These are phyloP conservation scores for Conger conger DNA, from an alignment of 2,113 vertebrate species.

Conservation along the genomic window DNA sequence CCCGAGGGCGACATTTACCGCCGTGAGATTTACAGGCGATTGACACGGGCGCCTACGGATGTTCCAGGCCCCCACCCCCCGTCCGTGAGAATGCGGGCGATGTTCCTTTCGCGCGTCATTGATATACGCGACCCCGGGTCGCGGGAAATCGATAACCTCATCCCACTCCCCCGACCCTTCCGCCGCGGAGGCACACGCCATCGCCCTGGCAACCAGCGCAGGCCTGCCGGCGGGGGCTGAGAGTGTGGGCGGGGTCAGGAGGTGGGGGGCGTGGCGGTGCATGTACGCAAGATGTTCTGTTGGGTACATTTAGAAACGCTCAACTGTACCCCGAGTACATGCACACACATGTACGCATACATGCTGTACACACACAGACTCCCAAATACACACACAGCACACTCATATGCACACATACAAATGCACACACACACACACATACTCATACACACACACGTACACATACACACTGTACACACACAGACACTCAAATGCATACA, in stretches of 20 bases:
- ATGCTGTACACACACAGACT: background rate
- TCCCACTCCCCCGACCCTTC: background rate
- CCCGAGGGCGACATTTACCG: background rate
- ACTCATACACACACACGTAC: background rate
- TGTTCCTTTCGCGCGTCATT: background rate
- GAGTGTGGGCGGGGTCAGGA: background rate
- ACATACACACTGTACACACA: conserved; percentile 8
- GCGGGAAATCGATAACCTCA: background rate
- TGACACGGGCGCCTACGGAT: no score
- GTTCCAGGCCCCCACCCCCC: no score
- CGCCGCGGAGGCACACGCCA: background rate
- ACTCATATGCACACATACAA: background rate
- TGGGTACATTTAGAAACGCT: no score
- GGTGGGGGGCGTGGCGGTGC: no score
- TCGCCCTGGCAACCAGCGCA: background rate
- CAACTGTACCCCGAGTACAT: background rate
- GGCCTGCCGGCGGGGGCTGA: no score
- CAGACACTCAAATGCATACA: background rate
- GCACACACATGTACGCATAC: background rate
- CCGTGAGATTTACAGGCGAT: background rate
- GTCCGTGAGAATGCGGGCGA: no score
- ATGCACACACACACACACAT: background rate
- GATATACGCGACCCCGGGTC: background rate
- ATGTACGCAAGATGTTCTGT: no score
- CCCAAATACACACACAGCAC: background rate